Base-by-base conservation (phyloP, 35 echinoderm and acorn worm genomes). In the Lytechinus variegatus region DNA sequence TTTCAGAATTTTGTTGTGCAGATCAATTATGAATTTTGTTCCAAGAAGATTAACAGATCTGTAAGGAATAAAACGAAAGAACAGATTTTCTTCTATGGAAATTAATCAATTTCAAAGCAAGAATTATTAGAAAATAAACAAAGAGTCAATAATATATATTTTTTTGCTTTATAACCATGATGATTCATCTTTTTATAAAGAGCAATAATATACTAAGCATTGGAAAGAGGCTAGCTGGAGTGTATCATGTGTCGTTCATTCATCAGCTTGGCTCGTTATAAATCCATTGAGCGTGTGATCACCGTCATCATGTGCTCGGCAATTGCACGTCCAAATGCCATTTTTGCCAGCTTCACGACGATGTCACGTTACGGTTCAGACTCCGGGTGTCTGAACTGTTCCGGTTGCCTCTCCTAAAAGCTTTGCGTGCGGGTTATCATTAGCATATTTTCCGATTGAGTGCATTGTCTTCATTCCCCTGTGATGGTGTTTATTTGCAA, bases 281-380 rank as follows among this genome's bases (percentile, higher is more conserved):
- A 79, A 79, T 79, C 66, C 66, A 79, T 79, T 79, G 66, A 79
- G 66, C 66, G 66, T 79, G 66, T 79, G 66, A 79, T 79, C n/a
- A 79, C 16, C 66, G 66, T 79, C 66, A 79, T 79, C 66, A 79
- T 79, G 66, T 79, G 66, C 66, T 24, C 19, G 66, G 66, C 66
- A 79, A 79, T 79, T 24, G 16, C 66, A 79, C 66, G 66, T 79
- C 66, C 66, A 79, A 79, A 79, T 79, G 66, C 66, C 66, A 79
- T 24, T 24, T 5, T 79, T 5, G 16, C 16, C 66, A 16, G 66
- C 66, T n/a, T 79, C 19, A 79, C n/a, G 66, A 16, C 21, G 66
- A 79, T 79, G 66, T 79, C 66, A 79, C 66, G 66, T 79, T 79
- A 79, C 66, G 66, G 21, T 79, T 79, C n/a, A 79, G 66, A 79